A percentile compares a stretch with the other conserved stretches of the same genome.
phyloP scores from a whole-genome alignment of 2,888 invertebrate genomes.

The Eumacrocentrus americanus region DNA sequence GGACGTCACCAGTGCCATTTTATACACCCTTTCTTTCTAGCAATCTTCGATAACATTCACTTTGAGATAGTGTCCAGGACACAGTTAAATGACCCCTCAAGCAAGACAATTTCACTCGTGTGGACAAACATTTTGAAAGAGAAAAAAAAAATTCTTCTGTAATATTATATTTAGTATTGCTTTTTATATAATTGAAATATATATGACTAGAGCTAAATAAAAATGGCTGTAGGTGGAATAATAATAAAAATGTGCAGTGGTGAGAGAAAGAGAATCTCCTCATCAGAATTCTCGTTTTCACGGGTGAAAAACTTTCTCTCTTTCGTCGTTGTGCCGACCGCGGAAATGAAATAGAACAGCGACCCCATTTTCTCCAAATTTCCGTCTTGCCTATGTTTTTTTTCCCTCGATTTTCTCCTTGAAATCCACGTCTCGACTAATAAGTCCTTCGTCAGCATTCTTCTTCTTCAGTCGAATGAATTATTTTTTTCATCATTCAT shows the following conservation, averaged over 20 bases:
- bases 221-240: neutral
- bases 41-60: neutral
- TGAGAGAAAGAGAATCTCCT: slow-evolving; percentile 7
- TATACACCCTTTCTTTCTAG: neutral
- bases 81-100: neutral
- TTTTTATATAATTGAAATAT: neutral
- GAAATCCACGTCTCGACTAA: slow-evolving; percentile 20
- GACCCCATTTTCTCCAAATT: slow-evolving; percentile 14
- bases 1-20: neutral
- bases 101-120: neutral
- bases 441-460: neutral
- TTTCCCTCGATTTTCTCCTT: slow-evolving; percentile 3
- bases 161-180: neutral
- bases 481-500: slow-evolving; percentile 29
- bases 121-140: neutral
- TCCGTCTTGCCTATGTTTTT: neutral
- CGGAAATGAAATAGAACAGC: slow-evolving; percentile 18
- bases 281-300: slow-evolving; percentile 14
- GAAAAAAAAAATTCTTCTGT: neutral
- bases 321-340: slow-evolving; percentile 7
- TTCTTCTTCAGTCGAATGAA: slow-evolving; percentile 2
- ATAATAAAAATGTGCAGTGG: neutral
- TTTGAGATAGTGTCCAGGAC: neutral
- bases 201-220: neutral
- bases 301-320: slow-evolving; percentile 10